Percentiles rank a stretch among this genome's conserved stretches.
Conservation (phyloP, 2,113 vertebrate species). For the Sinocyclocheilus grahami region DNA sequence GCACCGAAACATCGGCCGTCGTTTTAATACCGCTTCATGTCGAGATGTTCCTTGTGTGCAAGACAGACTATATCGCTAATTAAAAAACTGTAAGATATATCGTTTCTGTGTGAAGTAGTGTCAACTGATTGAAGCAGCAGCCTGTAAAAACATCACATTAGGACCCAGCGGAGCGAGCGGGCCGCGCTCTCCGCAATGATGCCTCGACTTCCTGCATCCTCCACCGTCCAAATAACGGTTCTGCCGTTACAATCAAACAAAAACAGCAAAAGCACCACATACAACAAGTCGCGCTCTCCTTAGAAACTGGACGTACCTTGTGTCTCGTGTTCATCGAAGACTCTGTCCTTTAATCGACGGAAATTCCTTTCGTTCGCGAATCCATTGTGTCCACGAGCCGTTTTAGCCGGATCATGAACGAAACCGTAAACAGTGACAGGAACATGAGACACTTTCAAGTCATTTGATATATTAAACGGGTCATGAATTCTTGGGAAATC, state of each 20-base stretch:
- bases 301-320: slow-evolving; percentile 42
- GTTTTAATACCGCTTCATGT: neutral
- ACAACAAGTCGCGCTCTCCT: neutral
- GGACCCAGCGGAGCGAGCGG: slow-evolving; percentile 47
- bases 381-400: slow-evolving; percentile 58
- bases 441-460: neutral
- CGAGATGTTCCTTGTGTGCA: neutral
- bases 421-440: slow-evolving; percentile 7
- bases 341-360: slow-evolving; percentile 33
- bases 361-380: slow-evolving; percentile 38
- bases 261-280: neutral
- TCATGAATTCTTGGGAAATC: slow-evolving; percentile 2
- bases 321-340: slow-evolving; percentile 49
- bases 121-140: slow-evolving; percentile 5
- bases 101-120: neutral
- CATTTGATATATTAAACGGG: neutral
- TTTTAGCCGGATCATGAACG: slow-evolving; percentile 55
- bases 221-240: slow-evolving; percentile 50
- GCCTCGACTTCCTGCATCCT: slow-evolving; percentile 61
- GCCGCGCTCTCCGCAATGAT: slow-evolving; percentile 47
- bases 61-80: neutral
- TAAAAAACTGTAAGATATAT: too few relatives aligned
- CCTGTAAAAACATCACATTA: slow-evolving; percentile 49
- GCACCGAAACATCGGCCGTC: neutral
- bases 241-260: slow-evolving; percentile 24